Percentiles rank a stretch among this genome's conserved stretches.
Evolutionary conservation across 92 coral and sea anemone species (phyloP).

Genomic region (Diadumene lineata): DNA sequence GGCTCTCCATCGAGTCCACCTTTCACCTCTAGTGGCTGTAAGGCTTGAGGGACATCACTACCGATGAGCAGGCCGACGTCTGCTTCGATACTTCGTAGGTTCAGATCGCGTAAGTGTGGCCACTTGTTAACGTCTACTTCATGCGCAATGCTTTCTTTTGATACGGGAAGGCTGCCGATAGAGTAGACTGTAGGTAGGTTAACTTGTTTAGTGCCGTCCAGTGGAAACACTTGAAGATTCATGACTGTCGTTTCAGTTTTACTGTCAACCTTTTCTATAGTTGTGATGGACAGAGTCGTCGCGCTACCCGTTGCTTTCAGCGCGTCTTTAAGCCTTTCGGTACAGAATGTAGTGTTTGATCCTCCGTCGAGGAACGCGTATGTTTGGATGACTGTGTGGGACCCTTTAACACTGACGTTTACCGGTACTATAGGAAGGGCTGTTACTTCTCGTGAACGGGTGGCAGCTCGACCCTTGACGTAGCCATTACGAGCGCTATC

Average conservation of each 20-base stretch:
- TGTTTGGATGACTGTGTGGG: slow-evolving; percentile 35
- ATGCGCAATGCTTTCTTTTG: slow-evolving; percentile 31
- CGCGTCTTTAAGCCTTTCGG: slow-evolving; percentile 34
- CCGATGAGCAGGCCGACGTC: slow-evolving; percentile 50
- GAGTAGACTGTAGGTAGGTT: slow-evolving; percentile 49
- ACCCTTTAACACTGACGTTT: slow-evolving; percentile 52
- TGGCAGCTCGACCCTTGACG: slow-evolving; percentile 10
- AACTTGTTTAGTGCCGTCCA: slow-evolving; percentile 26
- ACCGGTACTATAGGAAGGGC: slow-evolving; percentile 57
- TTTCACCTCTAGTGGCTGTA: slow-evolving; percentile 47
- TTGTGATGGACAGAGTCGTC: slow-evolving; percentile 54
- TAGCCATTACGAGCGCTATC: slow-evolving; percentile 29
- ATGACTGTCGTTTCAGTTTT: slow-evolving; percentile 32
- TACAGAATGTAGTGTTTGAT: slow-evolving; percentile 71
- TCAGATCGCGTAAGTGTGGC: slow-evolving; percentile 35
- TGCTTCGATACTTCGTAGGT: slow-evolving; percentile 35
- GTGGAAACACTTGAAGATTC: slow-evolving; percentile 42
- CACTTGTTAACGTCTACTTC: slow-evolving; percentile 40
- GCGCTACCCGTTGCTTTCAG: slow-evolving; percentile 22
- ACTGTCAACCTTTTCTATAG: slow-evolving; percentile 38
- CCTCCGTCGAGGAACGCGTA: slow-evolving; percentile 73
- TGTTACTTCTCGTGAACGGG: slow-evolving; percentile 24
- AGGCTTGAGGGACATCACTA: slow-evolving; percentile 43
- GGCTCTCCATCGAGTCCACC: slow-evolving; percentile 30
- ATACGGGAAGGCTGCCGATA: slow-evolving; percentile 39